Evolutionary conservation across 2,797 vertebrate genomes (phyloP).

Genomic region (Sebastes minor): DNA sequence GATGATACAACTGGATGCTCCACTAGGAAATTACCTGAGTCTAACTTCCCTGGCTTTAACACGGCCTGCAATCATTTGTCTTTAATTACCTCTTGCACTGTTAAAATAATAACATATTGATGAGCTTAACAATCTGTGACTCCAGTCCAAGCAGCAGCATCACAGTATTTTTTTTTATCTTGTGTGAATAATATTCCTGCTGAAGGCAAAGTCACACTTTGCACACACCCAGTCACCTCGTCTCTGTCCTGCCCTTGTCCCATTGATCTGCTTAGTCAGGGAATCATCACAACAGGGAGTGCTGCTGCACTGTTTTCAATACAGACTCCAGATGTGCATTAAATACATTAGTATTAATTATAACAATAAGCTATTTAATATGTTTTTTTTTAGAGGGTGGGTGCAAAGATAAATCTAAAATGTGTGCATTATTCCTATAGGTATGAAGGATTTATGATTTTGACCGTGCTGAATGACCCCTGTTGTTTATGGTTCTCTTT

Average conservation of each 20-base stretch:
- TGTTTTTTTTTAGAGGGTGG: not conserved
- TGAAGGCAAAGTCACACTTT: constrained; percentile 62
- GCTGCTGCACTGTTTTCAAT: not conserved
- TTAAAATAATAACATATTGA: not conserved
- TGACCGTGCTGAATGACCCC: constrained; percentile 36
- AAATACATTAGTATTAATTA: not conserved
- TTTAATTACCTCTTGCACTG: not conserved
- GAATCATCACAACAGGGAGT: constrained; percentile 26
- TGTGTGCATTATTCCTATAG: not conserved
- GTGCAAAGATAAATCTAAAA: not conserved
- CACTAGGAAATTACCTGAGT: not conserved
- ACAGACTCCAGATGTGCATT: constrained; percentile 20
- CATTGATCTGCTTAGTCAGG: constrained; percentile 74
- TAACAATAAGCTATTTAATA: not conserved
- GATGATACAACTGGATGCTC: not conserved
- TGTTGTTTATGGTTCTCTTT: not conserved
- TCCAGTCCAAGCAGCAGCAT: not conserved
- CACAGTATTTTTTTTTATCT: constrained; percentile 49
- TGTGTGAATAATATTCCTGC: constrained; percentile 32
- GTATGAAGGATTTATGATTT: not conserved
- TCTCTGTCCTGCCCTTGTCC: constrained; percentile 62
- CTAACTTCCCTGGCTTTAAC: not conserved
- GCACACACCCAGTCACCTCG: constrained; percentile 43
- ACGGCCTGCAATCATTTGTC: not conserved
- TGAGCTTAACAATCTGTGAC: not conserved